Evolutionary conservation across 2,113 vertebrate species (phyloP).

Genomic region (Catharus minimus): DNA sequence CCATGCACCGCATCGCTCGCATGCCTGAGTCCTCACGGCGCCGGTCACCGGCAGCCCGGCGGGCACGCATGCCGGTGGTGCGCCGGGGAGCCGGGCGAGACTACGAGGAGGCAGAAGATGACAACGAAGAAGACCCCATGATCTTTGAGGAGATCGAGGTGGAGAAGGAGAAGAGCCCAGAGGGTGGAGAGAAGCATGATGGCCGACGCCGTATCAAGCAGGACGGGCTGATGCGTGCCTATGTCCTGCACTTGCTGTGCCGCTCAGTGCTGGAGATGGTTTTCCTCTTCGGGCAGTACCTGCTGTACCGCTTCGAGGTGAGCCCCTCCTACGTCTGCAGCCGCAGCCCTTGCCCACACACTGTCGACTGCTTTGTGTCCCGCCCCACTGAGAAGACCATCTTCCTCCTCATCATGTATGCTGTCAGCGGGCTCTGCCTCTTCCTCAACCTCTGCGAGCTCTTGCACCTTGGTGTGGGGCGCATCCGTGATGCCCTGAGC

Average conservation of each 20-base stretch:
- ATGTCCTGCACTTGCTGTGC: conserved; percentile 82
- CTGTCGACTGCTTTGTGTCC: conserved; percentile 88
- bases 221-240: conserved; percentile 88
- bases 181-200: conserved; percentile 40
- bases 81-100: conserved; percentile 74
- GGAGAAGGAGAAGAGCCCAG: conserved; percentile 72
- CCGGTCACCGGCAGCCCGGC: not conserved
- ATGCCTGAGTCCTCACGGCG: conserved; percentile 49
- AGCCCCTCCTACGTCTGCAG: conserved; percentile 81
- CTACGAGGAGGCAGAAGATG: conserved; percentile 85
- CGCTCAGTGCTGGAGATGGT: conserved; percentile 78
- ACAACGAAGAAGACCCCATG: conserved; percentile 88
- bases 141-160: conserved; percentile 82
- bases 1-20: conserved; percentile 86
- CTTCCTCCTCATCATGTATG: conserved; percentile 89
- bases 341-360: conserved; percentile 85
- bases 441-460: conserved; percentile 85
- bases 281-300: conserved; percentile 87
- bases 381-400: conserved; percentile 90
- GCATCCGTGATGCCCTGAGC: conserved; percentile 79
- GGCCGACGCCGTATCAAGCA: conserved; percentile 83
- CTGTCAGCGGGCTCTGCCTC: conserved; percentile 84
- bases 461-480: conserved; percentile 80
- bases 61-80: conserved; percentile 71
- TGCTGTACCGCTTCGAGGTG: conserved; percentile 84